Evolutionary conservation across 2,797 vertebrate species (phyloP), one percentile per base, ranked within the genome.

Genomic region (Sebastolobus alascanus): DNA sequence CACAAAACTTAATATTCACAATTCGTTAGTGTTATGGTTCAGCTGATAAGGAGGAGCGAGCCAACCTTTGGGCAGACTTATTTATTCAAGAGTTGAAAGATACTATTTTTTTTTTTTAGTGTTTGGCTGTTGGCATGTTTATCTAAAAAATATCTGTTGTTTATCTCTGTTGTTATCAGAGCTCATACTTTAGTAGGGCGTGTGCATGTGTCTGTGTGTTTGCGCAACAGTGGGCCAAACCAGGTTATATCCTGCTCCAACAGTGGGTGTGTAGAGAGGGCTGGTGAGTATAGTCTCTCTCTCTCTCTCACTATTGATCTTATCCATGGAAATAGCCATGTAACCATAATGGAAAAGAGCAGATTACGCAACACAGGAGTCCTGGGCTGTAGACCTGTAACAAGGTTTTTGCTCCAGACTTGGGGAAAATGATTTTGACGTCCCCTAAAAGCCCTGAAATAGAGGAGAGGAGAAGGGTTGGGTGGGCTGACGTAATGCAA

Each of bases 401-500:
- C 43, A 12, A 59, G 58, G 73, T 84, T 88, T 88, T 78, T 25
- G 4, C 55, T 79, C 33, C 58, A 43, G n/a, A 75, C 0, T 40
- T 38, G n/a, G 29, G 64, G 68, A 73, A 71, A 73, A 55, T 12
- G 3, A 43, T 25, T 56, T 35, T 73, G 35, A 71, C 2, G 22
- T 59, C 27, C 27, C 5, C 35, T 55, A 4, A 56, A 20, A 75
- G 59, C 22, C 20, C 10, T 80, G 56, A 82, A 68, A 76, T 55
- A 59, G 68, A 38, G 67, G 22, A 38, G 56, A 76, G 56, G 50
- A 75, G 64, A 37, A 20, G 52, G 16, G 52, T 5, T 52, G 58
- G 76, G 52, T 5, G 55, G 58, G 75, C 67, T 87, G 93, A 90
- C 84, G 87, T 89, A 90, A 88, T 84, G 86, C 82, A 67, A 73